phyloP scores from a whole-genome alignment of 1,140 invertebrate species.

The Philopotamus ludificatus region DNA sequence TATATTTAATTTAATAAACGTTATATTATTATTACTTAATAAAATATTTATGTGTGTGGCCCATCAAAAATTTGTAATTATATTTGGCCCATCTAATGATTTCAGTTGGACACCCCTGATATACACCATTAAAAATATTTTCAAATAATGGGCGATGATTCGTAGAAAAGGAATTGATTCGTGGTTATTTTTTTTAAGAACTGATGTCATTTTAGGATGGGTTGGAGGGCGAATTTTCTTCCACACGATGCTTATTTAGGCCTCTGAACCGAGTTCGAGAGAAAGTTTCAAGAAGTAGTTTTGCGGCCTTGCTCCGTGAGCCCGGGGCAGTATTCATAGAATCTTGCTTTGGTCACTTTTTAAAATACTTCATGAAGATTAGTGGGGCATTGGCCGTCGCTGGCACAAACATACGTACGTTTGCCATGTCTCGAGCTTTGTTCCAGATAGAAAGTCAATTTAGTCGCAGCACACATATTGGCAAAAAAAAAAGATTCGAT shows the following conservation, averaged over 20 bases:
- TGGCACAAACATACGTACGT: neutral
- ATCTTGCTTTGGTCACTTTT: slow-evolving; percentile 9
- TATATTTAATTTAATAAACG: too few relatives aligned
- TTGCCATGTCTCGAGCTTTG: neutral
- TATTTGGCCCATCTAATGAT: too few relatives aligned
- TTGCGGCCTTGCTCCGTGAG: slow-evolving; percentile 4
- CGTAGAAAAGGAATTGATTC: too few relatives aligned
- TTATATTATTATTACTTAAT: too few relatives aligned
- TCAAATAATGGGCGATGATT: too few relatives aligned
- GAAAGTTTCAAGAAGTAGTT: slow-evolving; percentile 1
- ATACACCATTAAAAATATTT: too few relatives aligned
- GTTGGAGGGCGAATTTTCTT: neutral
- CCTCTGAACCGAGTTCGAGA: neutral
- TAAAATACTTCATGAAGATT: slow-evolving; percentile 4
- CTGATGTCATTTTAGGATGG: too few relatives aligned
- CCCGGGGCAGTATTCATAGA: neutral
- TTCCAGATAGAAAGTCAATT: slow-evolving; percentile 5
- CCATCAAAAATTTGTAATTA: too few relatives aligned
- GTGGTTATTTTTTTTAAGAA: too few relatives aligned
- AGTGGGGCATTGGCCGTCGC: slow-evolving; percentile 5
- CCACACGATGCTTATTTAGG: neutral
- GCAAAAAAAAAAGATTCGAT: neutral
- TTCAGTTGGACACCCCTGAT: too few relatives aligned
- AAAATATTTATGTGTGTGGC: too few relatives aligned
- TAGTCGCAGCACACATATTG: neutral